A percentile compares a stretch with the other conserved stretches of the same genome.
Conservation (phyloP, 2,113 vertebrate species). For the Atlantisia rogersi region DNA sequence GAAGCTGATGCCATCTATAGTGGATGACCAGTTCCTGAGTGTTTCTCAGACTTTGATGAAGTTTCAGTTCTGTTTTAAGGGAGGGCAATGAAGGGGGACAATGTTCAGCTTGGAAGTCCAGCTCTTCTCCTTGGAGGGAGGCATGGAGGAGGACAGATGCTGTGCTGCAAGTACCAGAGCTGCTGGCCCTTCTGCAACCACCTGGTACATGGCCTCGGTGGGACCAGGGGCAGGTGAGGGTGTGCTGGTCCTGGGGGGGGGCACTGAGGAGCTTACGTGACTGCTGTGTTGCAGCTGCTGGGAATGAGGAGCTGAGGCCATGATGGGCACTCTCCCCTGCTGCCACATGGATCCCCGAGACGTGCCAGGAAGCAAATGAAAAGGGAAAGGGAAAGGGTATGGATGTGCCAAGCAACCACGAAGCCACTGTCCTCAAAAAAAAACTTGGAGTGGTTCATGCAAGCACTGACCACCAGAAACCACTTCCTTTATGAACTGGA, state of each 20-base stretch:
- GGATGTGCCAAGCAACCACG: background rate
- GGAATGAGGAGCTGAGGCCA: background rate
- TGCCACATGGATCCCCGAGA: accelerated
- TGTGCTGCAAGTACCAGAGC: too few species aligned
- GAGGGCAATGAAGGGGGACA: background rate
- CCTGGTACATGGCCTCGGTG: accelerated
- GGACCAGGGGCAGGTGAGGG: background rate
- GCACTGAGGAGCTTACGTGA: accelerated
- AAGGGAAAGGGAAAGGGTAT: background rate
- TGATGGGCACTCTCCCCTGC: accelerated
- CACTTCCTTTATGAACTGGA: background rate
- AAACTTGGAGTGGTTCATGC: background rate
- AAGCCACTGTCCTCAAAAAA: background rate
- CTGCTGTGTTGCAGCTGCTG: background rate
- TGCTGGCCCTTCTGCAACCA: background rate
- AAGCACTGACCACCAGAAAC: background rate
- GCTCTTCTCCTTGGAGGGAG: background rate
- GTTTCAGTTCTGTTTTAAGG: background rate
- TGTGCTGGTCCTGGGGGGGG: too few species aligned
- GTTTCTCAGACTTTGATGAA: background rate
- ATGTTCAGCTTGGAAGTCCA: background rate
- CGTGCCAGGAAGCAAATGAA: background rate
- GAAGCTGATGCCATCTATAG: background rate
- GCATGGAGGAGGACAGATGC: background rate
- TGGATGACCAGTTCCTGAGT: background rate